Base-by-base conservation (phyloP, 2,888 invertebrate genomes). In the Xestia sexstrigata region DNA sequence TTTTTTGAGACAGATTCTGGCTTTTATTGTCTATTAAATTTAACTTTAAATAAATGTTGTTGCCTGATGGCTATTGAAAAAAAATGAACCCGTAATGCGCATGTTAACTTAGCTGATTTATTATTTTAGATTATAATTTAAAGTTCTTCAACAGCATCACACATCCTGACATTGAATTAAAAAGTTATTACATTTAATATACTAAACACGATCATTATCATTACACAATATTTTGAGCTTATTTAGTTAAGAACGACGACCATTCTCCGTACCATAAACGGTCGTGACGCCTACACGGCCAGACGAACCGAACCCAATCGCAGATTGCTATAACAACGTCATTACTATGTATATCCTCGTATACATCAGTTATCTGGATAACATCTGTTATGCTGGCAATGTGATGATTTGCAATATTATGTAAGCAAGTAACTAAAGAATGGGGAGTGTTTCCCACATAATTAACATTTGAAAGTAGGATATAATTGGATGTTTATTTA, bases 271-370 rank as follows among this genome's bases (percentile, higher is more conserved):
- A 47, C 77, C 84, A 83, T 86, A 86, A 86, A 77, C 71, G 86
- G 82, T 84, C 86, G 85, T 74, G 83, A 87, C 93, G 89, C 94
- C 94, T 89, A 94, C 94, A 82, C 85, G 78, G 76, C 77, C 74
- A 86, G 87, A 88, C 77, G 79, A 86, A 76, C 88, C 92, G 92
- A 87, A 81, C 83, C 93, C 84, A 93, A 94, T 93, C 91, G 91
- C 89, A 92, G 93, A 94, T 93, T 92, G 91, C 89, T 90, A 83
- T 89, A 91, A 89, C 91, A 89, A 90, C 91, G 88, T 91, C 90
- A 92, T 91, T 88, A 90, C 89, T 2, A 55, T 55, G 4, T n/a
- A 55, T n/a, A n/a, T n/a, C n/a, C 83, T 82, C 84, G 81, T 86
- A 70, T 47, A 82, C 73, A 68, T 82, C 72, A 69, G 72, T 68